Percentiles rank a stretch among this genome's conserved stretches.
These are phyloP conservation scores for Notarius quadriscutis DNA, from an alignment of 2,113 vertebrate genomes.

Conservation along the genomic window DNA sequence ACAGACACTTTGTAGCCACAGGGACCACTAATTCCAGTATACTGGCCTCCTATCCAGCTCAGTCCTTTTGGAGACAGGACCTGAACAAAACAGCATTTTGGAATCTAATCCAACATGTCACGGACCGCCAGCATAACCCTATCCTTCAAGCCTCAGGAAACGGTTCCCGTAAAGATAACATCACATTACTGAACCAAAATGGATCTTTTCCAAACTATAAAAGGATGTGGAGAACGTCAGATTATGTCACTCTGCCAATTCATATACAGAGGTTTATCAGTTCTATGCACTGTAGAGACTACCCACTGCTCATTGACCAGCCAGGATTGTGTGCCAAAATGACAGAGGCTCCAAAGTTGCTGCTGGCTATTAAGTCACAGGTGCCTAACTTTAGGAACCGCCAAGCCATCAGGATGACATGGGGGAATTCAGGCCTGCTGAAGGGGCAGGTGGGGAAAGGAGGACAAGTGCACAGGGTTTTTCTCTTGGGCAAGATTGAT, in stretches of 20 bases:
- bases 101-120: slow-evolving; percentile 64
- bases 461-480: slow-evolving; percentile 64
- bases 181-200: background rate
- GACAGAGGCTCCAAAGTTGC: slow-evolving; percentile 54
- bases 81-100: slow-evolving; percentile 52
- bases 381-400: slow-evolving; percentile 63
- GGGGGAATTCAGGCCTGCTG: slow-evolving; percentile 66
- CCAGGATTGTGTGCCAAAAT: slow-evolving; percentile 53
- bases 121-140: slow-evolving; percentile 63
- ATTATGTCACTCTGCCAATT: slow-evolving; percentile 44
- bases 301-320: slow-evolving; percentile 61
- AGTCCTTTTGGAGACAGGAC: slow-evolving; percentile 61
- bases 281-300: slow-evolving; percentile 67
- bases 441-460: slow-evolving; percentile 32
- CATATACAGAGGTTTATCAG: slow-evolving; percentile 60
- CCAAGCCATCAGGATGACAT: slow-evolving; percentile 70
- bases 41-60: slow-evolving; percentile 19
- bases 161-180: background rate
- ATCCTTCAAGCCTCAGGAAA: slow-evolving; percentile 43
- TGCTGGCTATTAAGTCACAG: slow-evolving; percentile 73
- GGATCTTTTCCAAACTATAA: slow-evolving; percentile 25
- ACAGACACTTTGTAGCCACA: slow-evolving; percentile 48
- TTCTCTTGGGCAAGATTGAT: slow-evolving; percentile 65
- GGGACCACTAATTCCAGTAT: background rate
- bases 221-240: background rate